Base-by-base conservation (phyloP, 2,888 invertebrate species). In the Thalpophila matura region DNA sequence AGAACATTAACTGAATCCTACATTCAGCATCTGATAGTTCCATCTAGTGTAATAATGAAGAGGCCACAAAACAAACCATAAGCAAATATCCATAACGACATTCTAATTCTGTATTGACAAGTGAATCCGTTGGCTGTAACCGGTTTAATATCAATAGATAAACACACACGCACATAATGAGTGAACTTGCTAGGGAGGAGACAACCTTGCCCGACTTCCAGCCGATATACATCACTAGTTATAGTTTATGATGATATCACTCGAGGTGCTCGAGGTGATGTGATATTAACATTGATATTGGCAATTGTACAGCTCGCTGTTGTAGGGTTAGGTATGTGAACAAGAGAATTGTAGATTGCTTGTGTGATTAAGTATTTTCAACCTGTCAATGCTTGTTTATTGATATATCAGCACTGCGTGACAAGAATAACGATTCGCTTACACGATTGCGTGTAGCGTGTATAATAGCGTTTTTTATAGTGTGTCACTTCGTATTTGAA, bases 191-290 rank as follows among this genome's bases (percentile, higher is more conserved):
- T 74, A 68, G 85, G 89, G 88, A 88, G 89, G 88, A 85, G 89
- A 79, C 85, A 86, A 68, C 91, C 91, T 91, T 89, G 91, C 89
- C 85, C 89, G 88, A 85, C 83, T 83, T 90, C 79, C 80, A 76
- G 79, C 55, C 80, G 84, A 86, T 86, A 86, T 84, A 80, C 84
- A 86, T 86, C 85, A 80, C 67, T 72, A 58, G 78, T 70, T 79
- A 81, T 82, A 86, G 84, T 85, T 85, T 85, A 86, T 84, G 84
- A 86, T 86, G 86, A 84, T 85, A 85, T 79, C 53, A 64, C 42
- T 63, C 74, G 77, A 80, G 76, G 76, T 72, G 69, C 24, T 66
- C 63, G 66, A 63, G 63, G 63, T 66, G 66, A 83, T 75, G 74
- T 76, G 76, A 81, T 77, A 75, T 66, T 68, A 60, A 46, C 62